A percentile compares a stretch with the other conserved stretches of the same genome.
Evolutionary conservation across 2,797 vertebrate genomes (phyloP).

Genomic region (Lithobates sylvaticus): DNA sequence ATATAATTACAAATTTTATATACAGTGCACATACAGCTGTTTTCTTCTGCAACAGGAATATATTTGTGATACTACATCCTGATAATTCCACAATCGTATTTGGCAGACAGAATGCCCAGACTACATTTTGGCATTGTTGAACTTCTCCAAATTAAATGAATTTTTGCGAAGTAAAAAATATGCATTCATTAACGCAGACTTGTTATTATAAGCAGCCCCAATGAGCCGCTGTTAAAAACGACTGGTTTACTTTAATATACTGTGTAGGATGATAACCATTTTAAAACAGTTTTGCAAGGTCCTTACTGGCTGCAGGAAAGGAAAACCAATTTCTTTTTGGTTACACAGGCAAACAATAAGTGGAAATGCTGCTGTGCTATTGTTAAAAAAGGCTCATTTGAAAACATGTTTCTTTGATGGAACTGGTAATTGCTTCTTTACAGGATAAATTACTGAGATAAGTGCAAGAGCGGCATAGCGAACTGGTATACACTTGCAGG

Average conservation of each 20-base stretch:
- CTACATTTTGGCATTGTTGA: neutral
- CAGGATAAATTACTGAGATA: conserved; percentile 51
- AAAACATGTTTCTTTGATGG: conserved; percentile 56
- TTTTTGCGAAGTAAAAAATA: conserved; percentile 3
- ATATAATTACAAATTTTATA: too few species aligned
- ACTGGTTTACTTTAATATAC: conserved; percentile 28
- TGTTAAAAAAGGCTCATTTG: conserved; percentile 43
- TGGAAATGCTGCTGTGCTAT: conserved; percentile 41
- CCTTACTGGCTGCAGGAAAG: conserved; percentile 1
- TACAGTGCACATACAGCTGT: too few species aligned
- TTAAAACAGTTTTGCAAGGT: neutral
- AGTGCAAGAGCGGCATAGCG: conserved; percentile 28
- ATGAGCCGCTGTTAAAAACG: conserved; percentile 3
- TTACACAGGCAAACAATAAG: conserved; percentile 36
- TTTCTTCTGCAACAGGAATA: too few species aligned
- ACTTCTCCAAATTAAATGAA: neutral
- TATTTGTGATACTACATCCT: too few species aligned
- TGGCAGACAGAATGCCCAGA: neutral
- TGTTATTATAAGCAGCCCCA: conserved; percentile 9
- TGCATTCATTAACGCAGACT: neutral
- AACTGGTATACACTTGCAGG: conserved; percentile 25
- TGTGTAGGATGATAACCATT: conserved; percentile 7
- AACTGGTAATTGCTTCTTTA: conserved; percentile 56
- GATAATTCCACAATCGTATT: too few species aligned
- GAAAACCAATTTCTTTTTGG: conserved; percentile 30